These are phyloP conservation scores for Monopis laevigella DNA, from an alignment of 2,888 invertebrate species.

Conservation along the genomic window DNA sequence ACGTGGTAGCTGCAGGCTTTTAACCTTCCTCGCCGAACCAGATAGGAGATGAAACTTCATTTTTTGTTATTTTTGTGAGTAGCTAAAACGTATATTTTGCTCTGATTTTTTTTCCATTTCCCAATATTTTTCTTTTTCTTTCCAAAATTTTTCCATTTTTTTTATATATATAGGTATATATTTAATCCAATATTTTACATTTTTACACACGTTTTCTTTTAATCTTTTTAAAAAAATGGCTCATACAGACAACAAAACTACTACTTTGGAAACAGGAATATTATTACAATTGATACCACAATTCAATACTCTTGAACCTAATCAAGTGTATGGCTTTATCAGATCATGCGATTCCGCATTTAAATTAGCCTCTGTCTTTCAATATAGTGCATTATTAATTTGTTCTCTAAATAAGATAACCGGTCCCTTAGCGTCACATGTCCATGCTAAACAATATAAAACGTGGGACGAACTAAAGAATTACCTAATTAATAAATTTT, in stretches of 20 bases:
- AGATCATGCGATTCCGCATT: conserved; percentile 1
- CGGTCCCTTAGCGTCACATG: background rate
- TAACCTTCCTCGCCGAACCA: background rate
- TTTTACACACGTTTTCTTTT: no score
- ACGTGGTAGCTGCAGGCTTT: background rate
- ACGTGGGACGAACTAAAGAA: background rate
- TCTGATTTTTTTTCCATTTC: background rate
- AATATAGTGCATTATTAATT: conserved; percentile 1
- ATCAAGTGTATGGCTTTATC: background rate
- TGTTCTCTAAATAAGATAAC: conserved; percentile 1
- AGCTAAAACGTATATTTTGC: background rate
- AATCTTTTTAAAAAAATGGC: background rate
- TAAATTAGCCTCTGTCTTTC: background rate
- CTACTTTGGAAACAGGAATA: background rate
- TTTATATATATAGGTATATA: no score
- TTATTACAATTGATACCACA: background rate
- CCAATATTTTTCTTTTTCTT: background rate
- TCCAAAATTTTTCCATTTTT: background rate
- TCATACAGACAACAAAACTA: background rate
- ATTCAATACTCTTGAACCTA: background rate
- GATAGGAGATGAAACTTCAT: background rate
- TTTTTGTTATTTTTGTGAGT: background rate
- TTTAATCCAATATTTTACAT: no score
- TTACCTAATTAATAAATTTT: background rate
- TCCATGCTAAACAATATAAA: conserved; percentile 1